Conservation (phyloP, 1,140 invertebrate genomes). For the Yoshiicerus persimilis region DNA sequence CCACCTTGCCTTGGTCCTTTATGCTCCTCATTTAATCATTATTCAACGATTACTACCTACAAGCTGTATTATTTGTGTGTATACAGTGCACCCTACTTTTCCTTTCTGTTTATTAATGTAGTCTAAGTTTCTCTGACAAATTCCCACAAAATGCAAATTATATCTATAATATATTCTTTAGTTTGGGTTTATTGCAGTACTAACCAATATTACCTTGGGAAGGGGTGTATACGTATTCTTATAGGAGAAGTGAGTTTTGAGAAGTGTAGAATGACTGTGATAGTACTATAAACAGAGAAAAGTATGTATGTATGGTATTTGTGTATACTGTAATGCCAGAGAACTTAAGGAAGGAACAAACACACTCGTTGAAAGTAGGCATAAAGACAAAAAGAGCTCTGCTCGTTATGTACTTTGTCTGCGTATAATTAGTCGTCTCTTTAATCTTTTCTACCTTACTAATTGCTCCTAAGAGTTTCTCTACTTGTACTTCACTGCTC, state of each 20-base stretch:
- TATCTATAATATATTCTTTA: too few relatives aligned
- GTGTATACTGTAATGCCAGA: too few relatives aligned
- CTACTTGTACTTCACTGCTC: slow-evolving; percentile 16
- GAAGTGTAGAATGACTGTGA: background rate
- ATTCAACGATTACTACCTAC: background rate
- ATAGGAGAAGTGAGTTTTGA: background rate
- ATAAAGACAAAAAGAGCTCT: slow-evolving; percentile 20
- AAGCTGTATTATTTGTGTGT: background rate
- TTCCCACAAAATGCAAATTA: background rate
- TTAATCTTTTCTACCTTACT: slow-evolving; percentile 23
- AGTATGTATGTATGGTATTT: background rate
- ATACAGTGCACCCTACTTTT: background rate
- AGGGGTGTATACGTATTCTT: too few relatives aligned
- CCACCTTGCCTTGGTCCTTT: background rate
- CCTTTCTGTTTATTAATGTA: background rate
- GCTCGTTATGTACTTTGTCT: slow-evolving; percentile 16
- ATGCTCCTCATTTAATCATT: background rate
- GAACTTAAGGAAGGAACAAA: slow-evolving; percentile 16
- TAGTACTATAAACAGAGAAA: background rate
- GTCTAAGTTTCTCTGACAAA: background rate
- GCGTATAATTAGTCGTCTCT: slow-evolving; percentile 22
- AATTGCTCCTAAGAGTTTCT: slow-evolving; percentile 22
- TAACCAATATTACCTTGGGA: too few relatives aligned
- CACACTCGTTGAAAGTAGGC: background rate
- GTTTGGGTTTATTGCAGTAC: background rate